These are phyloP conservation scores for Poeciliopsis gracilis DNA, from an alignment of 2,797 vertebrate species.

Conservation along the genomic window DNA sequence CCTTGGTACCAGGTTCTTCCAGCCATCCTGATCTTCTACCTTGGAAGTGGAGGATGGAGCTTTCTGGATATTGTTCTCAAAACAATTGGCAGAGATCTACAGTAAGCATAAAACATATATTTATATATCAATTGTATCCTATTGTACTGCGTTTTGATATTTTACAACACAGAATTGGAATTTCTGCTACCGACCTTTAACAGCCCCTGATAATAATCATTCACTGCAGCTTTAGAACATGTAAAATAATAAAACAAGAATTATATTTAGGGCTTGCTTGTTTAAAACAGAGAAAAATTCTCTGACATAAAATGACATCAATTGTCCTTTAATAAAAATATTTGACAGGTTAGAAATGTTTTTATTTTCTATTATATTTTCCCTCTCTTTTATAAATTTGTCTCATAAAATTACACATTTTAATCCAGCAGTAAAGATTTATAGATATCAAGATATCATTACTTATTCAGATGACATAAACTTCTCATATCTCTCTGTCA, in stretches of 20 bases:
- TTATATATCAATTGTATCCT: not conserved
- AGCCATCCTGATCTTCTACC: slow-evolving; percentile 87
- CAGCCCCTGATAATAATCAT: not conserved
- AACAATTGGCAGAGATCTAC: slow-evolving; percentile 89
- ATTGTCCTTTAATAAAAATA: not conserved
- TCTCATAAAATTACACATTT: not conserved
- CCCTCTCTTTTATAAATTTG: not conserved
- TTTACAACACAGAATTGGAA: not conserved
- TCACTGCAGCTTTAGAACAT: not conserved
- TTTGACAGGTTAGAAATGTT: not conserved
- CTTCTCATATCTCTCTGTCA: not conserved
- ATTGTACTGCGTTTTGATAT: not conserved
- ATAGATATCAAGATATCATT: not conserved
- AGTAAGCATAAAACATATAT: slow-evolving; percentile 80
- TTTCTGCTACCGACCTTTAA: not conserved
- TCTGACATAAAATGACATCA: not conserved
- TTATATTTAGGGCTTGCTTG: not conserved
- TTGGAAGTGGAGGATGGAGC: slow-evolving; percentile 91
- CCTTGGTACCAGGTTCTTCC: slow-evolving; percentile 90
- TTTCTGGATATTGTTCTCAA: slow-evolving; percentile 87
- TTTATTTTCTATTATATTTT: not conserved
- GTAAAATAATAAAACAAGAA: not conserved
- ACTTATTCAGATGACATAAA: not conserved
- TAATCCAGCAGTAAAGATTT: not conserved
- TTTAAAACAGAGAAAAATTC: not conserved